Evolutionary conservation across 2,113 vertebrate species (phyloP), one percentile per base, ranked within the genome.

Genomic region (Tachysurus fulvidraco): DNA sequence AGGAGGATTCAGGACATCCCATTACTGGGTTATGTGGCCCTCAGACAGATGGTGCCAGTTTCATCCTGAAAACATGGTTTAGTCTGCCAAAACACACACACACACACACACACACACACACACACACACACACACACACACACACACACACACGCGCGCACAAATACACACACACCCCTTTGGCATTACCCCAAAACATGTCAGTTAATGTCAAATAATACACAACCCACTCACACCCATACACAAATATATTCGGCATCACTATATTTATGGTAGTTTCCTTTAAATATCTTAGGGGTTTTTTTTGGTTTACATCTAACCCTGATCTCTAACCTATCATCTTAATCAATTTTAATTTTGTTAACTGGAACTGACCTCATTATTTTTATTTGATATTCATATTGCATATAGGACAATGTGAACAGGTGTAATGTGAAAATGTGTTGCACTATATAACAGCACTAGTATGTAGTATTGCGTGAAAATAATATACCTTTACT

Each of bases 21-120:
- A 80, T 88, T 64, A 85, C 89, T 65, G 81, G 85, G 81, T 85
- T 52, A 64, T 85, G 30, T 54, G 83, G 67, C 88, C 90, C 88
- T 83, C 41, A 86, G 88, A 88, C 91, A 92, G 91, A 92, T 92
- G 91, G 91, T 90, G 85, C 78, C 84, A 91, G 88, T 89, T 90
- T 86, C 57, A 46, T 84, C 87, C 86, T 87, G 71, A 91, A 88
- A 86, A 86, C 81, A 85, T 83, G 85, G 86, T 87, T 62, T 67
- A 85, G 85, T 76, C 65, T 87, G 84, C 88, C 62, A 85, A 87
- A 83, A 88, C 17, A 59, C 11, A 30, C 6, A 65, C 54, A 83
- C 46, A 78, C 78, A 65, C 82, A 77, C 83, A 65, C 25, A 73
- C 19, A 79, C 71, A 85, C 44, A 69, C n/a, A n/a, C n/a, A n/a